phyloP scores from a whole-genome alignment of 2,797 vertebrate genomes.

The Hydrophis major region DNA sequence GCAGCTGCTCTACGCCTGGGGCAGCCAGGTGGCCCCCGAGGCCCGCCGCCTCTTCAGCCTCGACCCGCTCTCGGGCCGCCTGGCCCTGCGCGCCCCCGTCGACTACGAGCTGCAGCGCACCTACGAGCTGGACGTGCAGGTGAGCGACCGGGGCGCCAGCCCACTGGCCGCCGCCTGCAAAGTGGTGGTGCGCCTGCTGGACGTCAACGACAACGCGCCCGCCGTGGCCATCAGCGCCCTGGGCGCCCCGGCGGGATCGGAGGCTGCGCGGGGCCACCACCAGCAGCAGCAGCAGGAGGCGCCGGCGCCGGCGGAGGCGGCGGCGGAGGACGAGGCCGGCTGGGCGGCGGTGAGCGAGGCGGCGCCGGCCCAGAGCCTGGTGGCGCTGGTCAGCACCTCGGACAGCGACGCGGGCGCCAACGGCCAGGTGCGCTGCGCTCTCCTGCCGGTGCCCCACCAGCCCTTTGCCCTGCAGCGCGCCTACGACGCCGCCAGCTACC shows the following conservation, averaged over 20 bases:
- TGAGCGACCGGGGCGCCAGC: conserved; percentile 82
- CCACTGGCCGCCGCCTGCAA: conserved; percentile 84
- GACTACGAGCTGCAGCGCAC: conserved; percentile 90
- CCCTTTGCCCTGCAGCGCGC: conserved; percentile 88
- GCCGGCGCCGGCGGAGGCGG: no score
- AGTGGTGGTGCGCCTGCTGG: conserved; percentile 84
- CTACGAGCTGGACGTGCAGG: conserved; percentile 90
- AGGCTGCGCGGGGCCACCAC: no score
- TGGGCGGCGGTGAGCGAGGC: conserved; percentile 84
- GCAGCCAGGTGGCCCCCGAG: conserved; percentile 81
- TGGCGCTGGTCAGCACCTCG: conserved; percentile 90
- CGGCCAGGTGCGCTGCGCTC: conserved; percentile 85
- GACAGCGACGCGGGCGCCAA: conserved; percentile 88
- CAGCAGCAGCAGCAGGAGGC: no score
- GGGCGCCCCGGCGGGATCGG: conserved; percentile 53
- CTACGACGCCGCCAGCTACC: conserved; percentile 90
- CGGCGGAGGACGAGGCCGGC: background rate
- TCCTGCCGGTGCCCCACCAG: conserved; percentile 81
- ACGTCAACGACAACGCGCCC: conserved; percentile 92
- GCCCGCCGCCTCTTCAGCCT: conserved; percentile 86
- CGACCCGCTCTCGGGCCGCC: conserved; percentile 80
- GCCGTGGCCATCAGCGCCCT: conserved; percentile 88
- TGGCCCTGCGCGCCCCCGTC: conserved; percentile 81
- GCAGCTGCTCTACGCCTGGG: conserved; percentile 85
- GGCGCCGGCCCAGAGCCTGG: conserved; percentile 85